phyloP scores from a whole-genome alignment of 37 sponge, comb jelly and placozoan species.

The Amphimedon queenslandica region DNA sequence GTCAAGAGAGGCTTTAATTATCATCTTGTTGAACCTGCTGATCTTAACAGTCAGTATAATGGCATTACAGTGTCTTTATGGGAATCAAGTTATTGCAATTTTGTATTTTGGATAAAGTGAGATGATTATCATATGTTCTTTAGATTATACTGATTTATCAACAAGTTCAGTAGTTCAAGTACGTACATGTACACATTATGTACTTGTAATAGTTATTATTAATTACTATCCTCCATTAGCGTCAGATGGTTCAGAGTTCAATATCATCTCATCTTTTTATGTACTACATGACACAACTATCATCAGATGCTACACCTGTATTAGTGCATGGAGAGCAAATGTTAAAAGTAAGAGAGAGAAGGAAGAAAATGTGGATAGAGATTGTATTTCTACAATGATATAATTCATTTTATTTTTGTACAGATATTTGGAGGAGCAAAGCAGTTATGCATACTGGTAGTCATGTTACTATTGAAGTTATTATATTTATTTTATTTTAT shows the following conservation, averaged over 20 bases:
- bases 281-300: slow-evolving; percentile 56
- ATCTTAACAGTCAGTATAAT: slow-evolving; percentile 75
- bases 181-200: neutral
- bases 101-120: too few species aligned
- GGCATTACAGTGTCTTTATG: too few species aligned
- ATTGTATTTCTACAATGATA: neutral
- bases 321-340: slow-evolving; percentile 39
- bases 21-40: slow-evolving; percentile 88
- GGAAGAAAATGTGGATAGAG: neutral
- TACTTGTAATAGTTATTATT: neutral
- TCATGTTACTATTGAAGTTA: slow-evolving; percentile 35
- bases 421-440: slow-evolving; percentile 65
- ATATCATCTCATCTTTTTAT: slow-evolving; percentile 72
- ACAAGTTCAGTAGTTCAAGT: slow-evolving; percentile 83
- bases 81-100: too few species aligned
- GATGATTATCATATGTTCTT: neutral
- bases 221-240: slow-evolving; percentile 19
- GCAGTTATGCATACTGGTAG: slow-evolving; percentile 48
- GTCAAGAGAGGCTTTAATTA: slow-evolving; percentile 96
- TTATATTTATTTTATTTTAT: neutral
- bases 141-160: slow-evolving; percentile 85
- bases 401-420: neutral
- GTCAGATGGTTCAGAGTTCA: slow-evolving; percentile 62
- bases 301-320: slow-evolving; percentile 50
- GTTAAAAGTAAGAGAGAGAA: slow-evolving; percentile 37